Evolutionary conservation across 2,888 invertebrate genomes (phyloP), one percentile per base, ranked within the genome.

Genomic region (Alviniconcha strummeri): DNA sequence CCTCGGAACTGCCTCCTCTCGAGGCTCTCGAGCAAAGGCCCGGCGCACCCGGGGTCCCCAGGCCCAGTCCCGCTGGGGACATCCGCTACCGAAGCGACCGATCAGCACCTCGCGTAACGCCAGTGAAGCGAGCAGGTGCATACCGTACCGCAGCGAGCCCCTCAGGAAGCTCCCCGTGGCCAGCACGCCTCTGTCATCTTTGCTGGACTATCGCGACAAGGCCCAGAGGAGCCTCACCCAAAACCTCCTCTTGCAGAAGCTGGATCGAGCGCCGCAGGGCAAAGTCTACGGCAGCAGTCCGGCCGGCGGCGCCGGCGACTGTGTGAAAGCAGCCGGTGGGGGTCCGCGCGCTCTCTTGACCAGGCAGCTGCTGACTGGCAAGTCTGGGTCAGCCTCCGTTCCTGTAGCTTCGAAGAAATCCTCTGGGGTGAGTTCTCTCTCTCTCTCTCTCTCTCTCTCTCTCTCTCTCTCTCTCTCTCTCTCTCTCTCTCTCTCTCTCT

Each of bases 381-480:
- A 55, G 75, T 19, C n/a, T 9, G 56, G 57, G 19, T n/a, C 57
- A 19, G 9, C 13, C 57, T 56, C 57, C 7, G n/a, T 19, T 19
- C 4, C 19, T 5, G 2, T 57, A 15, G 57, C 77, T 5, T 11
- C 57, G 9, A 77, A 36, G 57, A 77, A 77, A 55, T 11, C 19
- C 3, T 57, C 77, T 15, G 77, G 5, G 57, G 57, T 56, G 56
- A 77, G 57, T 72, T 79, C 67, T 54, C 64, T 79, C 79, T 79
- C 64, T 64, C 67, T 79, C 64, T 67, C 36, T 79, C 36, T 79
- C 79, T 79, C 67, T 64, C 67, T 79, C 67, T 79, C 79, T 55
- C 67, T 79, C 67, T 69, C 67, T 54, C 79, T 64, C 52, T 69
- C 64, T 74, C 11, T 11, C 36, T 74, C 52, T n/a, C n/a, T 60